Conservation (phyloP, 2,888 invertebrate genomes). For the Conomelus anceps region DNA sequence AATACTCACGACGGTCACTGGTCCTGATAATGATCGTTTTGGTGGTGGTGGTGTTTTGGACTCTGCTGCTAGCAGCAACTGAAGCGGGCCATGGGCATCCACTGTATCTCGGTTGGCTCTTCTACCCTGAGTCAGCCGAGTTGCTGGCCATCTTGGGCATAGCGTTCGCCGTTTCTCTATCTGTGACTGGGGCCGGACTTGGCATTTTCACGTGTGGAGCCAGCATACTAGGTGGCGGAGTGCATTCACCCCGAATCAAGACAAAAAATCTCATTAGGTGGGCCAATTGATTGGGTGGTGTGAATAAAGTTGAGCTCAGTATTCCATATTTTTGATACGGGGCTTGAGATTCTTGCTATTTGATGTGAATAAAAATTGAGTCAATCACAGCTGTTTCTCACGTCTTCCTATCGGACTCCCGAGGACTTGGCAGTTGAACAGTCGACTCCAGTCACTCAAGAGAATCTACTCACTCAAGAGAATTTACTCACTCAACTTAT, state of each 20-base stretch:
- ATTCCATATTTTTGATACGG: too few species aligned
- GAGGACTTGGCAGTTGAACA: too few species aligned
- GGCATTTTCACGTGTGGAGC: conserved; percentile 90
- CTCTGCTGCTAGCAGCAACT: background rate
- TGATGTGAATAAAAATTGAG: too few species aligned
- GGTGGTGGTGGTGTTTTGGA: background rate
- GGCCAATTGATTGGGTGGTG: too few species aligned
- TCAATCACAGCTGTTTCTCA: too few species aligned
- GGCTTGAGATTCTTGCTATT: too few species aligned
- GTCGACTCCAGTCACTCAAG: too few species aligned
- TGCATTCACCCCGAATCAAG: conserved; percentile 96
- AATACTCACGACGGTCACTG: background rate
- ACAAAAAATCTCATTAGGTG: conserved; percentile 93
- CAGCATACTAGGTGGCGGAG: conserved; percentile 81
- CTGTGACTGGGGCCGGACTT: conserved; percentile 94
- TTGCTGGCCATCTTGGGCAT: conserved; percentile 78
- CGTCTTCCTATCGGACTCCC: too few species aligned
- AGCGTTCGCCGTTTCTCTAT: conserved; percentile 85
- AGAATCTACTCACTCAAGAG: too few species aligned
- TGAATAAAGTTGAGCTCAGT: too few species aligned
- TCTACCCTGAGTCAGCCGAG: background rate
- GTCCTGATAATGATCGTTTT: background rate
- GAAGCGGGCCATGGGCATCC: background rate
- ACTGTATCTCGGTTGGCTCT: background rate
- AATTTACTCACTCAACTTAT: too few species aligned